Base-by-base conservation (phyloP, 2,888 invertebrate species). In the Piscicola geometra region DNA sequence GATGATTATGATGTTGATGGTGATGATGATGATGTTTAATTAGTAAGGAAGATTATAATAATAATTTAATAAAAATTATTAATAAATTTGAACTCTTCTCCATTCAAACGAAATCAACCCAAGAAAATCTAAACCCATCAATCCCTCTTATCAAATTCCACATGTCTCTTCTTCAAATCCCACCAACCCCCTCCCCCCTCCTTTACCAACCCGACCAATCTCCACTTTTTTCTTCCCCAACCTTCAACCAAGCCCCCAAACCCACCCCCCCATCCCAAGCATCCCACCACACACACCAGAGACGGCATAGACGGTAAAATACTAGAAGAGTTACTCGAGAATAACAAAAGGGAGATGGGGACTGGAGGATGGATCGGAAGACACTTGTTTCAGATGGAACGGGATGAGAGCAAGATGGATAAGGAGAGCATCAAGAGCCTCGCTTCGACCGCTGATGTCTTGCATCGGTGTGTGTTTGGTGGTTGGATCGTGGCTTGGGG, bases 281-380 rank as follows among this genome's bases (percentile, higher is more conserved):
- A 5, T 9, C 5, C 41, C 41, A 41, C 41, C 41, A 5, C 15
- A 9, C 9, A 5, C 41, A 41, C 41, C 60, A 56, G 60, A 18
- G 60, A 56, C 9, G 60, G 60, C 12, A 56, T 56, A 56, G 60
- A 56, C 25, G 60, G 60, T 5, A 25, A 5, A 25, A 56, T 56
- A 25, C 3, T 56, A n/a, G 25, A 56, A 25, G 60, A 56, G 60
- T 56, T 56, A n/a, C 3, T 56, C 15, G 60, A 56, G 3, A 56
- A 56, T n/a, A 56, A n/a, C n/a, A 5, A 56, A 9, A 5, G 60
- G 60, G 60, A 73, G 30, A 35, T 64, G 9, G 73, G 73, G 0
- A 73, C 73, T 1, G 73, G 73, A 15, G 73, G 73, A 0, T 73
- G 32, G 32, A n/a, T 73, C 18, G 73, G 73, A 32, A 73, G 25